Evolutionary conservation across 2,113 vertebrate genomes (phyloP).

Genomic region (Silurus glanis): DNA sequence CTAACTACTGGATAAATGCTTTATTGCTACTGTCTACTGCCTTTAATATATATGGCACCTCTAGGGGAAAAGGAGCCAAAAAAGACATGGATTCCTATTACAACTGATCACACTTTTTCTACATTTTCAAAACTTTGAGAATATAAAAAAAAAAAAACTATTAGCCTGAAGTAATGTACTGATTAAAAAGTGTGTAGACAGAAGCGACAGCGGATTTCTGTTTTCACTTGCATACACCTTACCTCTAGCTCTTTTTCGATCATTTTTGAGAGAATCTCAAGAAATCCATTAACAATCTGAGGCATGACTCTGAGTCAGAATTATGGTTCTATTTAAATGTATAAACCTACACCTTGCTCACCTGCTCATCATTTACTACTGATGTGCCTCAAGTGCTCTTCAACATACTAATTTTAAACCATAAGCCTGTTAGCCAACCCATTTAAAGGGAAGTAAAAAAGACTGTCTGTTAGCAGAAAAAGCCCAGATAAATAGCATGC

Average conservation of each 20-base stretch:
- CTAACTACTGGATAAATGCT: slow-evolving; percentile 30
- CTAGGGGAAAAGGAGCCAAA: neutral
- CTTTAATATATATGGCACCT: slow-evolving; percentile 12
- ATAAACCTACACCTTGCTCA: neutral
- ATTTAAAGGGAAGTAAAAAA: neutral
- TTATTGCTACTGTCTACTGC: slow-evolving; percentile 11
- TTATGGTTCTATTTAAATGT: neutral
- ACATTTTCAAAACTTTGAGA: slow-evolving; percentile 6
- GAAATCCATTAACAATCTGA: too few species aligned
- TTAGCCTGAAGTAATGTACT: slow-evolving; percentile 10
- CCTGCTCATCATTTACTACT: neutral
- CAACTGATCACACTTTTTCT: slow-evolving; percentile 10
- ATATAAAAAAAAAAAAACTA: neutral
- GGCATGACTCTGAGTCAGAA: neutral
- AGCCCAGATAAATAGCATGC: neutral
- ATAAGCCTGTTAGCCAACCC: slow-evolving; percentile 12
- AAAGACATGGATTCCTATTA: slow-evolving; percentile 15
- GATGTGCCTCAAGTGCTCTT: neutral
- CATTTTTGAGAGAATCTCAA: neutral
- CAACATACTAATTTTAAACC: slow-evolving; percentile 19
- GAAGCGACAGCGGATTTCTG: slow-evolving; percentile 9
- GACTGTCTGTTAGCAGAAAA: neutral
- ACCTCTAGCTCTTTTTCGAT: neutral
- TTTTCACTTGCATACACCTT: neutral
- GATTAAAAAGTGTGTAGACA: slow-evolving; percentile 20